Base-by-base conservation (phyloP, 1,140 invertebrate species). In the Drosophila prosaltans region DNA sequence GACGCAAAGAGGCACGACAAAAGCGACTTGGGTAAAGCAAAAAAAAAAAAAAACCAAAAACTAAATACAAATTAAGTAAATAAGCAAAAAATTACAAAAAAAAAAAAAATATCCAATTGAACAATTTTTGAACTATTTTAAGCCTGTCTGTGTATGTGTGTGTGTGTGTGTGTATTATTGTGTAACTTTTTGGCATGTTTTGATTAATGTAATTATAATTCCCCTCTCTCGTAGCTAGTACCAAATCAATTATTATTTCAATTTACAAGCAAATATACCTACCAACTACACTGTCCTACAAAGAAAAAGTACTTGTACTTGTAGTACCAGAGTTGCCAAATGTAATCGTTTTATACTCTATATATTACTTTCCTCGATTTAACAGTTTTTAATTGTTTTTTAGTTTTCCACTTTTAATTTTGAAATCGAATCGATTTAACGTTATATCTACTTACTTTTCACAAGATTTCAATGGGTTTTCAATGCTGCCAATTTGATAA, bases 1-100 rank as follows among this genome's bases (percentile, higher is more conserved):
- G 94, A 90, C 93, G 94, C 78, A 93, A 94, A 91, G 94, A 94
- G 92, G 94, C 93, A 80, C 93, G 94, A 69, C 94, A 94, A 90
- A 94, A 94, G 91, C 93, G 94, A 91, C 93, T 92, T 94, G 92
- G 94, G 94, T 94, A 93, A 81, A 81, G 84, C 81, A 81, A 88
- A 79, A 45, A 57, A 63, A 57, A 63, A 70, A 62, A 39, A 68
- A 66, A 66, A 68, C 48, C 16, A 16, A 16, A 16, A 16, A 16
- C 16, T 16, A 63, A 68, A 48, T 28, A 62, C 41, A 68, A 75
- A 65, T 26, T 64, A 54, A 66, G 68, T 30, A 16, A 55, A 72
- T 64, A 30, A 57, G 21, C 62, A 43, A 61, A 64, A 41, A 26
- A 36, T 16, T 16, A 16, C 60, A 65, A 58, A 28, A 60, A 32